These are phyloP conservation scores for Quiscalus mexicanus DNA, from an alignment of 2,113 vertebrate genomes.

Conservation along the genomic window DNA sequence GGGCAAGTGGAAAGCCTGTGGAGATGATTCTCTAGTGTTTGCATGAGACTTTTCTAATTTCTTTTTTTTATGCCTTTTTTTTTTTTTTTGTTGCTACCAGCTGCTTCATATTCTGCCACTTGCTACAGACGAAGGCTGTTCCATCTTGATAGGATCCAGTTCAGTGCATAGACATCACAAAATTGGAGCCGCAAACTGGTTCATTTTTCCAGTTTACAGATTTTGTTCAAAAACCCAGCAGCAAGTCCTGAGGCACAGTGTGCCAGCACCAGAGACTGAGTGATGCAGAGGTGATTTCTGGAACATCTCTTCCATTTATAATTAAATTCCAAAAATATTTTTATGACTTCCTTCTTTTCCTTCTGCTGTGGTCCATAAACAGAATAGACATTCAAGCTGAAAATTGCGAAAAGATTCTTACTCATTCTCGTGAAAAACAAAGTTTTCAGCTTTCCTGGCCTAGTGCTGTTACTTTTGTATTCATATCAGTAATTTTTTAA, in stretches of 20 bases:
- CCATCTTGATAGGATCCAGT: conserved; percentile 29
- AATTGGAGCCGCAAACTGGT: not conserved
- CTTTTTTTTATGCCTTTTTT: not conserved
- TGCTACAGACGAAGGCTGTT: conserved; percentile 2
- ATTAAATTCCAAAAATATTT: conserved; percentile 16
- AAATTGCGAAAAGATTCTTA: not conserved
- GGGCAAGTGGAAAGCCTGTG: conserved; percentile 9
- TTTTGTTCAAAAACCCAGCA: conserved; percentile 24
- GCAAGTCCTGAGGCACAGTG: not conserved
- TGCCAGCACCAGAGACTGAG: conserved; percentile 2
- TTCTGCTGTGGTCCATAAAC: conserved; percentile 15
- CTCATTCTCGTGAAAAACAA: not conserved
- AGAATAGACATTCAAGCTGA: conserved; percentile 13
- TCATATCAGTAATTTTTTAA: not conserved
- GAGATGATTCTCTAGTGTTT: conserved; percentile 34
- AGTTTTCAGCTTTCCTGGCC: not conserved
- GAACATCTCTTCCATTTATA: conserved; percentile 23
- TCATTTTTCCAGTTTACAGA: conserved; percentile 17
- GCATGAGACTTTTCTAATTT: conserved; percentile 17
- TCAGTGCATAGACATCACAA: conserved; percentile 24
- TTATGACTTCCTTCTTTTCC: not conserved
- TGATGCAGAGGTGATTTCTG: conserved; percentile 25
- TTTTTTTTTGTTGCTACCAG: not conserved
- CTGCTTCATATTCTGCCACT: conserved; percentile 54
- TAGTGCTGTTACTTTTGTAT: not conserved